A percentile compares a stretch with the other conserved stretches of the same genome.
Evolutionary conservation across 2,113 vertebrate species (phyloP).

Genomic region (Cichladusa arquata): DNA sequence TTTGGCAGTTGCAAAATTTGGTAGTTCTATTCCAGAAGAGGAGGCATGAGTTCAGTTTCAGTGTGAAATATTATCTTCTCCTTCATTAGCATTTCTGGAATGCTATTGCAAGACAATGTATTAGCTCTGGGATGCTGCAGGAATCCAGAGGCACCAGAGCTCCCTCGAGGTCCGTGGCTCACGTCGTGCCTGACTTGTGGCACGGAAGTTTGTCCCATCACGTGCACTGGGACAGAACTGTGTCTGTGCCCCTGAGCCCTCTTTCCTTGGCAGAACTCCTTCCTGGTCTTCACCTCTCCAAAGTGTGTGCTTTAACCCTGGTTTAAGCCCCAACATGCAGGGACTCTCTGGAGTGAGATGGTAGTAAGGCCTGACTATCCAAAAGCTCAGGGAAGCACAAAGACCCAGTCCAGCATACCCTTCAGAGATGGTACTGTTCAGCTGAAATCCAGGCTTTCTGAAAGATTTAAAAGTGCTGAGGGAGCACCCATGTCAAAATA

Average conservation of each 20-base stretch:
- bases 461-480: neutral
- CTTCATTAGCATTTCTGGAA: neutral
- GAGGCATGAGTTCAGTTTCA: neutral
- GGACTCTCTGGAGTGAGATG: neutral
- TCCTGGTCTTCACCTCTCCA: neutral
- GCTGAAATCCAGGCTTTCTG: neutral
- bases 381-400: neutral
- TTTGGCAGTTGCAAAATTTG: neutral
- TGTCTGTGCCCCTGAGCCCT: neutral
- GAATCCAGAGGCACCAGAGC: neutral
- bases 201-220: neutral
- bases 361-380: neutral
- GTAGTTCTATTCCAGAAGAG: neutral
- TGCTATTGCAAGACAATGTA: neutral
- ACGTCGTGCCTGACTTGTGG: fast-evolving
- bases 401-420: neutral
- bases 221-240: neutral
- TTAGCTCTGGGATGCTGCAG: neutral
- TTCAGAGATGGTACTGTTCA: neutral
- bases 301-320: neutral
- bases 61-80: neutral
- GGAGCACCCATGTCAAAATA: neutral
- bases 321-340: neutral
- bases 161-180: neutral
- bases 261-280: neutral